Evolutionary conservation across 2,888 invertebrate genomes (phyloP), one percentile per base, ranked within the genome.

Genomic region (Luperina nickerlii): DNA sequence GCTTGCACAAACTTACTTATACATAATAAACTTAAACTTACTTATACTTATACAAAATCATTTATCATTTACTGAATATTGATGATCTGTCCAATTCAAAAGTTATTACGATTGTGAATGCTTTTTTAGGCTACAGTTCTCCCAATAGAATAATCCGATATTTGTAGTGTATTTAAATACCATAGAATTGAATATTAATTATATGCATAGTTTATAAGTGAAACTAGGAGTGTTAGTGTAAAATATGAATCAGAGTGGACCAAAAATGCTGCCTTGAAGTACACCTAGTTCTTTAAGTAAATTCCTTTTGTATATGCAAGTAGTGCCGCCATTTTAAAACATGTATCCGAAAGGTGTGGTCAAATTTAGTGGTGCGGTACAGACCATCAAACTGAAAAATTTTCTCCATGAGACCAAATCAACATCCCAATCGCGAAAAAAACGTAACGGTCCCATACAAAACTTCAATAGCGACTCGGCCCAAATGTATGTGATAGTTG

Each of bases 251-350:
- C 15, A 15, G 32, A 57, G 15, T 32, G 51, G 27, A 38, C 76
- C 48, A 32, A 51, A 51, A 1, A 76, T 76, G 4, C n/a, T 38
- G 6, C 76, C 76, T 48, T 76, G 76, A 15, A 18, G 77, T n/a
- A 76, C 77, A 24, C 76, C 77, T 51, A 32, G 18, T 13, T 48
- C 8, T 76, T 48, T 9, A 45, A 51, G 51, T 69, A 48, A 20
- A 69, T 13, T 51, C 20, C 7, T 69, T 27, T 6, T 27, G 27
- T 7, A 62, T 62, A 27, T 27, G 27, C 27, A 27, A 62, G 27
- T 60, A 60, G 60, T 60, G n/a, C 13, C 9, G n/a, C 13, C 13
- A n/a, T 60, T 60, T 60, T n/a, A 5, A 60, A 13, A 13, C n/a
- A n/a, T 27, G n/a, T 62, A 62, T 62, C 27, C 27, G n/a, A 27